phyloP scores from a whole-genome alignment of 1,140 invertebrate genomes.

The Charaxes varanes region DNA sequence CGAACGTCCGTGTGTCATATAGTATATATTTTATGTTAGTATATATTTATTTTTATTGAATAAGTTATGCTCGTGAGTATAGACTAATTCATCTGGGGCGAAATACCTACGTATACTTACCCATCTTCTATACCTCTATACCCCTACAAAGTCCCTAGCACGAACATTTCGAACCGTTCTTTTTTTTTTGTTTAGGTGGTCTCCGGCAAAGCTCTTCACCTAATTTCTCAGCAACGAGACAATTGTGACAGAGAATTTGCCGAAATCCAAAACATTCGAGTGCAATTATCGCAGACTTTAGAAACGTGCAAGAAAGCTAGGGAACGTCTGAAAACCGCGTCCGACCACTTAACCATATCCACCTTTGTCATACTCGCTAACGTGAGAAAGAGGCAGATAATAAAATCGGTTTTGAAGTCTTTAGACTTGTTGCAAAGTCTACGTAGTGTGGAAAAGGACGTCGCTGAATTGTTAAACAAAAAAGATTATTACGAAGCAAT shows the following conservation, averaged over 20 bases:
- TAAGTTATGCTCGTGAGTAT: too few species aligned
- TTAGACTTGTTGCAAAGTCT: slow-evolving; percentile 89
- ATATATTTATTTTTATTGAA: too few species aligned
- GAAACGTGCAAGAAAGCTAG: slow-evolving; percentile 82
- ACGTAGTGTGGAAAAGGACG: slow-evolving; percentile 88
- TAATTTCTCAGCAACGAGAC: slow-evolving; percentile 92
- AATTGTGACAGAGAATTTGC: slow-evolving; percentile 89
- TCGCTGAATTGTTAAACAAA: slow-evolving; percentile 86
- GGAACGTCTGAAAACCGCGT: slow-evolving; percentile 81
- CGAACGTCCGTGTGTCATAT: too few species aligned
- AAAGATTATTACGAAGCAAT: slow-evolving; percentile 94
- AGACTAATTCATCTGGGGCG: too few species aligned
- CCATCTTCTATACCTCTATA: too few species aligned
- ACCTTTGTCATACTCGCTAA: slow-evolving; percentile 91
- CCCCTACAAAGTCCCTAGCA: too few species aligned
- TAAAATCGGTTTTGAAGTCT: slow-evolving; percentile 84
- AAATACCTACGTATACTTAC: too few species aligned
- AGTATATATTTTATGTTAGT: too few species aligned
- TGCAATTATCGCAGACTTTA: slow-evolving; percentile 82
- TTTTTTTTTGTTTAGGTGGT: slow-evolving; percentile 76
- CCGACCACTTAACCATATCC: slow-evolving; percentile 87
- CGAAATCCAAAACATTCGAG: slow-evolving; percentile 85
- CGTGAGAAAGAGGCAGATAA: slow-evolving; percentile 88
- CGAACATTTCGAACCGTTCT: too few species aligned
- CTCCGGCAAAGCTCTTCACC: slow-evolving; percentile 91